Evolutionary conservation across 2,113 vertebrate genomes (phyloP).

Genomic region (Gopherus flavomarginatus): DNA sequence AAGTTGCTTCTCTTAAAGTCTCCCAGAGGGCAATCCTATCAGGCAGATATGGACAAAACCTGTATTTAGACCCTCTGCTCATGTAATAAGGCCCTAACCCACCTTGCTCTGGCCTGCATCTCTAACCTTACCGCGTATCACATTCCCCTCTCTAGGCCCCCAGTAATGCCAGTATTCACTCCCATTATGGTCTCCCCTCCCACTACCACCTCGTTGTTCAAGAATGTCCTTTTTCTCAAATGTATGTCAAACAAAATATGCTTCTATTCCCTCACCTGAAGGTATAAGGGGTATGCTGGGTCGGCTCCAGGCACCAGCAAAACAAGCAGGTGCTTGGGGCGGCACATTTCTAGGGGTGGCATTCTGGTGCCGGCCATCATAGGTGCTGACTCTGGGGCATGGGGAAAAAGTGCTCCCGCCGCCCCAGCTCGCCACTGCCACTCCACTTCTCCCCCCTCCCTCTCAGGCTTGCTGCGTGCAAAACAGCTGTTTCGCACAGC

Average conservation of each 20-base stretch:
- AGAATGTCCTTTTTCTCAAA: not conserved
- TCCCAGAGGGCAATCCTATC: not conserved
- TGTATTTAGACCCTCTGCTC: too few species aligned
- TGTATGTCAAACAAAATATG: not conserved
- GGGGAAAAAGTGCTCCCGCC: too few species aligned
- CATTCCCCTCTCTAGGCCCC: not conserved
- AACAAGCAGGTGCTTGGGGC: too few species aligned
- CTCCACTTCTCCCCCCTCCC: too few species aligned
- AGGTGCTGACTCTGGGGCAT: too few species aligned
- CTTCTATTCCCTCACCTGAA: not conserved
- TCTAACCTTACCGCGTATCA: not conserved
- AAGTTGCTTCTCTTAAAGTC: not conserved
- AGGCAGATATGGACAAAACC: too few species aligned
- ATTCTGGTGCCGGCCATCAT: too few species aligned
- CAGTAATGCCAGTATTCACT: not conserved
- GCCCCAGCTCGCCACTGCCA: too few species aligned
- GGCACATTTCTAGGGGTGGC: too few species aligned
- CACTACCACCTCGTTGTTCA: not conserved
- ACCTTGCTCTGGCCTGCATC: not conserved
- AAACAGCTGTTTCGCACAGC: too few species aligned
- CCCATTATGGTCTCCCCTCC: not conserved
- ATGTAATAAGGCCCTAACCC: not conserved
- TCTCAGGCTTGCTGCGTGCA: too few species aligned
- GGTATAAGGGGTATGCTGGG: not conserved
- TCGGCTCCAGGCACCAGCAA: too few species aligned